These are phyloP conservation scores for Sardinella longiceps DNA, from an alignment of 2,797 vertebrate species.

Conservation along the genomic window DNA sequence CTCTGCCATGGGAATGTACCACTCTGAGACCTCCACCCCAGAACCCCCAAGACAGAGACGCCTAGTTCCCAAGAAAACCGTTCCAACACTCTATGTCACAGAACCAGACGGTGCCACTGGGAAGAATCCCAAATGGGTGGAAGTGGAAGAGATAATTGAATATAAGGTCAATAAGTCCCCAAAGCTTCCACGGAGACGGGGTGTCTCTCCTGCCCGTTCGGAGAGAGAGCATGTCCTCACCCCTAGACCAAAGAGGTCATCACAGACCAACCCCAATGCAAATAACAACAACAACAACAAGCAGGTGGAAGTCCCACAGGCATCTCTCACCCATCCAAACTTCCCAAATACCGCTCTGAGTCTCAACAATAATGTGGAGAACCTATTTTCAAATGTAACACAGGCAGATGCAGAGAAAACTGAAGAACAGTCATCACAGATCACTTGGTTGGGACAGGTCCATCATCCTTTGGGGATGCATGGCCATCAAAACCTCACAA, in stretches of 20 bases:
- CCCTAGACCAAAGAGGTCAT: constrained; percentile 68
- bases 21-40: constrained; percentile 73
- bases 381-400: constrained; percentile 43
- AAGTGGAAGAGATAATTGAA: constrained; percentile 97
- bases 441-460: not conserved
- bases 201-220: constrained; percentile 77
- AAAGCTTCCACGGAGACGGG: constrained; percentile 78
- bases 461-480: not conserved
- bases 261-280: constrained; percentile 81
- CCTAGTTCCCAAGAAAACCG: constrained; percentile 69
- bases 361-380: constrained; percentile 65
- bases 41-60: constrained; percentile 76
- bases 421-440: not conserved
- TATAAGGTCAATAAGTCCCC: constrained; percentile 90
- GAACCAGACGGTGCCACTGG: constrained; percentile 75
- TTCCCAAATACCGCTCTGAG: constrained; percentile 65
- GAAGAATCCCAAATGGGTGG: constrained; percentile 84
- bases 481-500: not conserved
- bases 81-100: constrained; percentile 87
- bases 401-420: not conserved
- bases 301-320: constrained; percentile 73
- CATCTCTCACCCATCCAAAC: constrained; percentile 60
- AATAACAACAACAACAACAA: constrained; percentile 99
- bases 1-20: constrained; percentile 72
- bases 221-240: constrained; percentile 66